Percentiles rank a stretch among this genome's conserved stretches.
phyloP scores from a whole-genome alignment of 2,888 invertebrate species.

The Carcina quercana region DNA sequence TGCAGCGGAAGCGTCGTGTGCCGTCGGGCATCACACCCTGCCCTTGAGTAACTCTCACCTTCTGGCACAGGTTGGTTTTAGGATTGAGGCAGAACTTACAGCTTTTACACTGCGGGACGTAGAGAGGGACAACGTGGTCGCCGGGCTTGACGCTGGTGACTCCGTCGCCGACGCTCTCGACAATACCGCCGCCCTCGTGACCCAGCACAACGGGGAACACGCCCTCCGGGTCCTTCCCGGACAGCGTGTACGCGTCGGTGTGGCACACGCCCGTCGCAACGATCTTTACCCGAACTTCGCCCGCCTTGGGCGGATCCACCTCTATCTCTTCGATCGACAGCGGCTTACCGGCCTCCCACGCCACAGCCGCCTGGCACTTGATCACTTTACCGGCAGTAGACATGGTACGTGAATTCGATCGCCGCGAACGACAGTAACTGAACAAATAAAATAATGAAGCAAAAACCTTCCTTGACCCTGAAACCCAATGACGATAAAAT shows the following conservation, averaged over 20 bases:
- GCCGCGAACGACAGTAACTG: slow-evolving; percentile 18
- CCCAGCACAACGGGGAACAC: slow-evolving; percentile 94
- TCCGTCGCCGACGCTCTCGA: slow-evolving; percentile 96
- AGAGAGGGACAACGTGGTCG: slow-evolving; percentile 98
- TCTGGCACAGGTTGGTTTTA: slow-evolving; percentile 98
- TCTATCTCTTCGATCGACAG: slow-evolving; percentile 92
- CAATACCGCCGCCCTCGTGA: slow-evolving; percentile 97
- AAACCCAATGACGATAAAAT: slow-evolving; percentile 3
- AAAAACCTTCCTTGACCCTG: slow-evolving; percentile 9
- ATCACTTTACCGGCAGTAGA: slow-evolving; percentile 80
- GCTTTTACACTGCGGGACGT: slow-evolving; percentile 96
- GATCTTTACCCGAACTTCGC: slow-evolving; percentile 92
- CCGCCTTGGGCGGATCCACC: slow-evolving; percentile 94
- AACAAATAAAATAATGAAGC: slow-evolving; percentile 13
- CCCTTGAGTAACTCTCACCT: slow-evolving; percentile 90
- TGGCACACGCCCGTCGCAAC: slow-evolving; percentile 90
- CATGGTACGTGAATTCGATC: slow-evolving; percentile 29
- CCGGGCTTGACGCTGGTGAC: slow-evolving; percentile 91
- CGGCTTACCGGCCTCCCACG: slow-evolving; percentile 95
- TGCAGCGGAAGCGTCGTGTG: slow-evolving; percentile 88
- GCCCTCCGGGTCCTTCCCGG: slow-evolving; percentile 93
- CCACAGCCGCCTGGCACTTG: slow-evolving; percentile 95
- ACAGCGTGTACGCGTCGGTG: slow-evolving; percentile 93
- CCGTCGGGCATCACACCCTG: slow-evolving; percentile 95
- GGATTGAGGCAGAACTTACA: slow-evolving; percentile 97